phyloP scores from a whole-genome alignment of 2,888 invertebrate genomes.

The Drosophila tanythrix region DNA sequence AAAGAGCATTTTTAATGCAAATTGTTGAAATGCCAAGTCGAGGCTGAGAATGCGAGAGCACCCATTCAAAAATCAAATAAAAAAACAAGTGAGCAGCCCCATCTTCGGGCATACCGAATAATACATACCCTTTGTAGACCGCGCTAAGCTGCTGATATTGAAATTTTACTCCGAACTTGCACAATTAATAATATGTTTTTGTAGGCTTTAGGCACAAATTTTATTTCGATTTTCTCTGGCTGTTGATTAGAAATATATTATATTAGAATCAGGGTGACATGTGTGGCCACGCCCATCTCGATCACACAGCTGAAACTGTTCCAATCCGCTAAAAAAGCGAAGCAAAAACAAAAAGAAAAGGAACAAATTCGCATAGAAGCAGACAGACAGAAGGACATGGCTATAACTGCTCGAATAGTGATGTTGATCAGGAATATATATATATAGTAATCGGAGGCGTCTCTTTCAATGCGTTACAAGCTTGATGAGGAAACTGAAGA shows the following conservation, averaged over 20 bases:
- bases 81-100: neutral
- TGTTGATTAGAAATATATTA: neutral
- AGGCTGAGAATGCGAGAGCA: constrained; percentile 9
- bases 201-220: neutral
- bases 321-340: neutral
- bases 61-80: constrained; percentile 3
- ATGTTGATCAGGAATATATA: neutral
- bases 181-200: neutral
- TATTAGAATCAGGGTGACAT: neutral
- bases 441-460: neutral
- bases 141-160: neutral
- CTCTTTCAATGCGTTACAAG: neutral
- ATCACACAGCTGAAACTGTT: neutral
- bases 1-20: constrained; percentile 62
- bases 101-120: neutral
- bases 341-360: neutral
- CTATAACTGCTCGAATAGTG: neutral
- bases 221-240: no score
- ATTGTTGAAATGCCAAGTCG: constrained; percentile 48
- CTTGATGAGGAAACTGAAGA: neutral
- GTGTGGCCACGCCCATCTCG: neutral
- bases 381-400: neutral
- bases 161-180: neutral
- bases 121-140: neutral
- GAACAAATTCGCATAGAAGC: neutral